Base-by-base conservation (phyloP, 2,888 invertebrate species). In the Boloria selene region DNA sequence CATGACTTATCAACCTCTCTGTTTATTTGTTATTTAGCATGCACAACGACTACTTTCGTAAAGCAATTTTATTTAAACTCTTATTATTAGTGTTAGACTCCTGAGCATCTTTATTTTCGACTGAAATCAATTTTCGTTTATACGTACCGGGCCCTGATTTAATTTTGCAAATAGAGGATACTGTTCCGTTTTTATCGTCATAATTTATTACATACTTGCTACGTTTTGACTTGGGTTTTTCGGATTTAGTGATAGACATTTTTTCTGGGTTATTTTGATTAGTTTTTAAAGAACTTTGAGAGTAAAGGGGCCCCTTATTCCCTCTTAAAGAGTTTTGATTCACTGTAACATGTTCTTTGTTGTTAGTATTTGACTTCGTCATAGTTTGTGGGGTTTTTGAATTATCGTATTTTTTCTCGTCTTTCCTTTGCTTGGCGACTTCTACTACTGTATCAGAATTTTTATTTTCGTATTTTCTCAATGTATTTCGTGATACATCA, bases 41-140 rank as follows among this genome's bases (percentile, higher is more conserved):
- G 87, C 83, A 88, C 79, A 81, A 80, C 75, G 38, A 83, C 86
- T 92, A 92, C 90, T 91, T 92, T 90, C 91, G 89, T 82, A 88
- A 78, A 75, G 84, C 80, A 72, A 81, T 81, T 85, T 86, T 89
- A 66, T 88, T 86, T 49, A 78, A 73, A 79, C 82, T 88, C 70
- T 73, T 77, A 79, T 80, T 86, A 72, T 76, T 68, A 67, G 74
- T 78, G 67, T 76, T 77, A 67, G 85, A 83, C 77, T 82, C 85
- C 64, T 77, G 70, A 67, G 74, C 81, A 60, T 84, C 83, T 77
- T 82, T 87, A 71, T 73, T 81, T 64, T 86, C 84, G 75, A 79
- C 83, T 38, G 80, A 72, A 44, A 73, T 71, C 69, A 81, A 81
- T 76, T 83, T 88, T 71, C 79, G 80, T 75, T 81, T 86, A 55